Evolutionary conservation across 2,113 vertebrate genomes (phyloP), one percentile per base, ranked within the genome.

Genomic region (Chrysochloris asiatica): DNA sequence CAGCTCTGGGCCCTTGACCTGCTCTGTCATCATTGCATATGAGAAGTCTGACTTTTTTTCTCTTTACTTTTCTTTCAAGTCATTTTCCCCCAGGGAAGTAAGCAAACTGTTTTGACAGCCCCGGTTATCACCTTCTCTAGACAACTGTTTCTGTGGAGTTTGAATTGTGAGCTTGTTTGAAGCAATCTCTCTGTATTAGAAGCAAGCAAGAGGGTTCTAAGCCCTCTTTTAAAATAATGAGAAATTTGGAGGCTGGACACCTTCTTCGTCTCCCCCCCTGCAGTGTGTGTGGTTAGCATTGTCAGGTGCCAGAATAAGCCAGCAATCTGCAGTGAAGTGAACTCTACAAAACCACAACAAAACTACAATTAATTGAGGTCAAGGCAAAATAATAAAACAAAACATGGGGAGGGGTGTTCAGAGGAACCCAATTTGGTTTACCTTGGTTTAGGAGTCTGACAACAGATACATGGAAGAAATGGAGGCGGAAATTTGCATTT

Each of bases 401-500:
- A 54, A 80, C 86, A 93, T 6, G 17, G 45, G 1, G 4, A 21
- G 45, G 26, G 48, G 1, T 76, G 80, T 93, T 93, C 26, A 63
- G 52, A 83, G 26, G 75, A 84, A 56, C 28, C 5, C 14, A 9
- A 6, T 90, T 90, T 73, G 47, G 19, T 73, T 82, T 80, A 26
- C 63, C 36, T 92, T 85, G 71, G 43, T 85, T 89, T 87, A 71
- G 67, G 50, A 88, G 33, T n/a, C 71, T 93, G 76, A 79, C 28
- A 30, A 10, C 2, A 0, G 43, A 36, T 89, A 17, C 65, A 2
- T 16, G 26, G 28, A 77, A 94, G 54, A 80, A 52, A 90, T 1
- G 76, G 28, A 82, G 47, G 79, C 65, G n/a, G 80, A n/a, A 71
- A 90, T 92, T 89, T 95, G 69, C 88, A 86, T 96, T 90, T 94